Conservation (phyloP, 1,140 invertebrate genomes). For the Drosophila ercepeae region DNA sequence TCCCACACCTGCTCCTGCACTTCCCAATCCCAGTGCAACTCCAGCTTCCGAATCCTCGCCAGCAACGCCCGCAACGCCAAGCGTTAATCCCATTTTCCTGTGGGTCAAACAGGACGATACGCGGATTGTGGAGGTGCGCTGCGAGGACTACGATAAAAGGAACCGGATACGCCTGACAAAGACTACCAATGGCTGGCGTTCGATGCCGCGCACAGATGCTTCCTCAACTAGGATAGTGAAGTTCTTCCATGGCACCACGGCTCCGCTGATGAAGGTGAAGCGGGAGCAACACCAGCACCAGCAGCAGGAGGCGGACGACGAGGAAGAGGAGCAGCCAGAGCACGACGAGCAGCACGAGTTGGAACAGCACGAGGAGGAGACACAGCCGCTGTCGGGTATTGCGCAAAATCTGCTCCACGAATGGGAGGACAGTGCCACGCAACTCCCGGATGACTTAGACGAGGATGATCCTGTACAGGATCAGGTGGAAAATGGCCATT, state of each 20-base stretch:
- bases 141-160: constrained; percentile 93
- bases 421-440: constrained; percentile 39
- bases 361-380: constrained; percentile 9
- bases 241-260: constrained; percentile 65
- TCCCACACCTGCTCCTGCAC: constrained; percentile 5
- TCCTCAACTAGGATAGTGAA: constrained; percentile 83
- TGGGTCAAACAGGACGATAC: constrained; percentile 91
- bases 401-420: constrained; percentile 28
- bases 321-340: not conserved
- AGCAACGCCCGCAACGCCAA: constrained; percentile 72
- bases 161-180: constrained; percentile 92
- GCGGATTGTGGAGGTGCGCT: constrained; percentile 91
- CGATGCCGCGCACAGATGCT: constrained; percentile 89
- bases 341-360: constrained; percentile 6
- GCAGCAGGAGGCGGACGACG: constrained; percentile 6
- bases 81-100: constrained; percentile 91
- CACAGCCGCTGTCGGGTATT: constrained; percentile 12
- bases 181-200: constrained; percentile 91
- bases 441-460: constrained; percentile 30
- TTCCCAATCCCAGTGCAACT: not conserved
- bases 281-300: constrained; percentile 68
- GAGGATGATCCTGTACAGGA: constrained; percentile 21
- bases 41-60: not conserved
- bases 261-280: constrained; percentile 76
- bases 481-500: constrained; percentile 20